phyloP scores from a whole-genome alignment of 35 echinoderm and acorn worm genomes.

The Lytechinus variegatus region DNA sequence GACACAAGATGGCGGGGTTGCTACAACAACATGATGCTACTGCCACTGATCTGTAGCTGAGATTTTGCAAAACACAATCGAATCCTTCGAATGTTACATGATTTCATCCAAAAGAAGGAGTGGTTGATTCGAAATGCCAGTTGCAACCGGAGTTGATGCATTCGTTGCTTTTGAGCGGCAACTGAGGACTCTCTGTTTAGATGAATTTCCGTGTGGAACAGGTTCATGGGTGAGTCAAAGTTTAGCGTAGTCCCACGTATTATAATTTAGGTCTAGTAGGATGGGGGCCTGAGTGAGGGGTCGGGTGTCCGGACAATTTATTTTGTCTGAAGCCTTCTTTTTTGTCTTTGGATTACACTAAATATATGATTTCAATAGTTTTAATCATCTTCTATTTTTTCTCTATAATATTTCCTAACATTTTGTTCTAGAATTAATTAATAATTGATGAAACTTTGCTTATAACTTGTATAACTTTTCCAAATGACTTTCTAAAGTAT shows the following conservation, averaged over 20 bases:
- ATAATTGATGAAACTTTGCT: too few species aligned
- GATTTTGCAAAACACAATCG: background rate
- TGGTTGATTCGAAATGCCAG: slow-evolving; percentile 55
- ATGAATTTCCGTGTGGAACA: slow-evolving; percentile 90
- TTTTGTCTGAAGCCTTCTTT: too few species aligned
- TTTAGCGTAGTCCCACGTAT: background rate
- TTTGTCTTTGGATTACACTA: too few species aligned
- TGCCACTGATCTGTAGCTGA: background rate
- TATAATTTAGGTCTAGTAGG: background rate
- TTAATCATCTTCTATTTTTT: too few species aligned
- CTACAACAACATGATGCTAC: slow-evolving; percentile 27
- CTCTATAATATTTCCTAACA: too few species aligned
- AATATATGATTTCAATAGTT: too few species aligned
- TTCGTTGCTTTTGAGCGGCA: slow-evolving; percentile 86
- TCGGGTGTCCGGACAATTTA: too few species aligned
- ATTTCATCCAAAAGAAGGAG: background rate
- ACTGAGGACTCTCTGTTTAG: slow-evolving; percentile 82
- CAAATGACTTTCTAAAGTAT: too few species aligned
- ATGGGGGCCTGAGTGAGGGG: too few species aligned
- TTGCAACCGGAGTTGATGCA: slow-evolving; percentile 68
- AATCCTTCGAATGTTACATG: background rate
- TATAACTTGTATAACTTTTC: too few species aligned
- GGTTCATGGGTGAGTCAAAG: slow-evolving; percentile 76
- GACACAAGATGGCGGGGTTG: slow-evolving; percentile 45
- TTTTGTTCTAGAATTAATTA: too few species aligned